Percentiles rank a stretch among this genome's conserved stretches.
Evolutionary conservation across 2,797 vertebrate genomes (phyloP).

Genomic region (Dendrocincla tyrannina): DNA sequence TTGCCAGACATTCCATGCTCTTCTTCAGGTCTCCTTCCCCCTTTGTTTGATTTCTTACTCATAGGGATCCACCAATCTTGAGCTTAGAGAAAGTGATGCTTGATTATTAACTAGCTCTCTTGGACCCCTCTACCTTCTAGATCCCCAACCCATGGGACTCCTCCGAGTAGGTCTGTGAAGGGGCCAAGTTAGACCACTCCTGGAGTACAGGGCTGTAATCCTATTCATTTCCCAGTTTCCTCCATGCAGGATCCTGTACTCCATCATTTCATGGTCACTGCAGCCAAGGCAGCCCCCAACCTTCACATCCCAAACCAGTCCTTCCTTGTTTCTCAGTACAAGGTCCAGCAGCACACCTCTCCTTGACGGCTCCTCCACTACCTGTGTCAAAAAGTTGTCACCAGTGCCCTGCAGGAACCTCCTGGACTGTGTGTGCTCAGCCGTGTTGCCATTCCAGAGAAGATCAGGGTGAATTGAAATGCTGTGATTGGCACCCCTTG

Average conservation of each 20-base stretch:
- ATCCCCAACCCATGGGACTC: not conserved
- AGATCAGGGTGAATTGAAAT: not conserved
- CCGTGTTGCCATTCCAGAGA: not conserved
- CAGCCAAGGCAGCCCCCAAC: not conserved
- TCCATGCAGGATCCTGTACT: not conserved
- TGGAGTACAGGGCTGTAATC: not conserved
- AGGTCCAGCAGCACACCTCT: not conserved
- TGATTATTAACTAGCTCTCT: not conserved
- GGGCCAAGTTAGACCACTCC: not conserved
- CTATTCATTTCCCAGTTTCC: not conserved
- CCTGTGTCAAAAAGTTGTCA: not conserved
- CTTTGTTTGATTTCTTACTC: not conserved
- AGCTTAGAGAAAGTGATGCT: not conserved
- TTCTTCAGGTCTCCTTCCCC: not conserved
- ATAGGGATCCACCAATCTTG: not conserved
- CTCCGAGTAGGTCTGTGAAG: not conserved
- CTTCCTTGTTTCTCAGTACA: not conserved
- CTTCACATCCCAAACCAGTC: not conserved
- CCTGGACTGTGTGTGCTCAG: not conserved
- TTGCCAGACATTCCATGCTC: not conserved
- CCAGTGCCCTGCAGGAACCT: not conserved
- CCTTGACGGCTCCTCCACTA: not conserved
- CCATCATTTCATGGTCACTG: not conserved
- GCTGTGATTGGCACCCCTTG: not conserved
- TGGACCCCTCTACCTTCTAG: not conserved